Conservation (phyloP, 2,888 invertebrate species). For the Tricholauxania praeusta region DNA sequence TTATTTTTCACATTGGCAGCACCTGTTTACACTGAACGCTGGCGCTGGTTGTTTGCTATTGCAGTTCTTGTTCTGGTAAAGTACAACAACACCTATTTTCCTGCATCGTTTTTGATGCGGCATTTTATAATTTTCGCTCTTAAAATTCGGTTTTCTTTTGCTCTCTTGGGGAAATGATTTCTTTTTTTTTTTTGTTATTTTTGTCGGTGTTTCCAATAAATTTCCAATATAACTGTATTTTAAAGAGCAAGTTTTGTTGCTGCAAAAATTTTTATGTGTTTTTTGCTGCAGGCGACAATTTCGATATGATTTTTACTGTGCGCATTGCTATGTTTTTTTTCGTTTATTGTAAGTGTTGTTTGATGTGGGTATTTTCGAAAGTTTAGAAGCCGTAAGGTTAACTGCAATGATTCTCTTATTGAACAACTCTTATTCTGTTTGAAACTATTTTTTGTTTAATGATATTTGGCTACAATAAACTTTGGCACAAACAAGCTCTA, state of each 20-base stretch:
- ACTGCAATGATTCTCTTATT: too few relatives aligned
- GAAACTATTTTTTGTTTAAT: too few relatives aligned
- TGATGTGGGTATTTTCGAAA: too few relatives aligned
- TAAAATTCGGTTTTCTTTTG: too few relatives aligned
- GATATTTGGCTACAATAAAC: too few relatives aligned
- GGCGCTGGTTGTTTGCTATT: conserved; percentile 14
- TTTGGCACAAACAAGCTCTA: too few relatives aligned
- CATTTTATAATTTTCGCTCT: neutral
- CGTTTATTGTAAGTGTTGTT: neutral
- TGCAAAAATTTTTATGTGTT: neutral
- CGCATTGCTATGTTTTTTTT: neutral
- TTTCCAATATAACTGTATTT: conserved; percentile 8
- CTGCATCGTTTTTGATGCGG: neutral
- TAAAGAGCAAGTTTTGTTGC: neutral
- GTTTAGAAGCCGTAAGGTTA: too few relatives aligned
- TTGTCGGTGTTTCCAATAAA: neutral
- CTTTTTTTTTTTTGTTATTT: neutral
- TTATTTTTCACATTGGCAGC: conserved; percentile 10
- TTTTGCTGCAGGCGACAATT: neutral
- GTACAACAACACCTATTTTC: neutral
- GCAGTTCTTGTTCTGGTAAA: conserved; percentile 5
- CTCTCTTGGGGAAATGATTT: too few relatives aligned
- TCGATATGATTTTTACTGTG: neutral
- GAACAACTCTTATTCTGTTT: too few relatives aligned
- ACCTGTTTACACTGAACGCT: conserved; percentile 30